Evolutionary conservation across 2,888 invertebrate species (phyloP).

Genomic region (Sialis fuliginosa): DNA sequence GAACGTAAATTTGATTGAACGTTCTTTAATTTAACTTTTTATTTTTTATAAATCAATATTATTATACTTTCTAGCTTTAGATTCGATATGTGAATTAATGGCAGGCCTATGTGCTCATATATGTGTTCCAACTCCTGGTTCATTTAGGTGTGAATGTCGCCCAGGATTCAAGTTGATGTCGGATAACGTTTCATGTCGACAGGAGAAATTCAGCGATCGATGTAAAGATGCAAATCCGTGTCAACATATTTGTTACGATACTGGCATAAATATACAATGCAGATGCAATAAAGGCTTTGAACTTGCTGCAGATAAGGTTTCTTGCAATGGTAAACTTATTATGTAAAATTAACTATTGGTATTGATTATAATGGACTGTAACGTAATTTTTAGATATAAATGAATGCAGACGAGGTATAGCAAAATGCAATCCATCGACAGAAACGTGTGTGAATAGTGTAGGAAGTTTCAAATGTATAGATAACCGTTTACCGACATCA

Average conservation of each 20-base stretch:
- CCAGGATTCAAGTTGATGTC: constrained; percentile 48
- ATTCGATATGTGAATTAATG: constrained; percentile 37
- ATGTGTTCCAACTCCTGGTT: constrained; percentile 54
- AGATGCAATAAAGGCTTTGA: constrained; percentile 53
- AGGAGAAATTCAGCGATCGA: constrained; percentile 22
- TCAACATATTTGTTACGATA: constrained; percentile 55
- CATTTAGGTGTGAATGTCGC: constrained; percentile 52
- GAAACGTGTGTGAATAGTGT: constrained; percentile 34
- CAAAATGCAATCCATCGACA: constrained; percentile 26
- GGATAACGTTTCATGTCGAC: constrained; percentile 51
- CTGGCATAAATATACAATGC: constrained; percentile 48
- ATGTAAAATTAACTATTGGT: neutral
- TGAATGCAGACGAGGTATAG: constrained; percentile 31
- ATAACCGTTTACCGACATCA: constrained; percentile 10
- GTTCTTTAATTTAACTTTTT: too few relatives aligned
- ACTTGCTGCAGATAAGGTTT: constrained; percentile 43
- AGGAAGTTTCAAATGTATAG: constrained; percentile 32
- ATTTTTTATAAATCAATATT: neutral
- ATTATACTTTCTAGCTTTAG: constrained; percentile 14
- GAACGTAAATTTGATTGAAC: neutral
- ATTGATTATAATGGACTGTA: too few relatives aligned
- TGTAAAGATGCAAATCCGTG: constrained; percentile 51
- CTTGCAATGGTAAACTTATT: constrained; percentile 37
- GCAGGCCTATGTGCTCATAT: constrained; percentile 55
- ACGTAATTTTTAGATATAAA: constrained; percentile 32